Evolutionary conservation across 2,888 invertebrate species (phyloP).

Genomic region (Ophonus ardosiacus): DNA sequence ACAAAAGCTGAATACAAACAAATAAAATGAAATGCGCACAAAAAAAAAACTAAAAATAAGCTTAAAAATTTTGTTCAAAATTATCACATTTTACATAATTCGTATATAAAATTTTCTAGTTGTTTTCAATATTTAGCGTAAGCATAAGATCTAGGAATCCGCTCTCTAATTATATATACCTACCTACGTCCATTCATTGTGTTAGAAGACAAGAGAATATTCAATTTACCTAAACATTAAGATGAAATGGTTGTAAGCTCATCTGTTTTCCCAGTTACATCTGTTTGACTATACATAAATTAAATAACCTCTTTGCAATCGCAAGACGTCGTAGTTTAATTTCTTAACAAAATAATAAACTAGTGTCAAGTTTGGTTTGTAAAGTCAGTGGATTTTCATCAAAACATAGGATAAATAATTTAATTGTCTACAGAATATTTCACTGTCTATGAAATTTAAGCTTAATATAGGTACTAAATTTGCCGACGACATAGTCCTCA

Average conservation of each 20-base stretch:
- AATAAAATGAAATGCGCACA: too few relatives aligned
- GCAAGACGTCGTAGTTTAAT: background rate
- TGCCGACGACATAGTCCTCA: background rate
- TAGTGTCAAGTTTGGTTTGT: slow-evolving; percentile 38
- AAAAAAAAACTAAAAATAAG: too few relatives aligned
- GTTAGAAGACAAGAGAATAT: background rate
- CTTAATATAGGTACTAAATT: slow-evolving; percentile 13
- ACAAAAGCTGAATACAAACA: too few relatives aligned
- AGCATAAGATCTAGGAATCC: too few relatives aligned
- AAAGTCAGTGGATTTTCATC: slow-evolving; percentile 14
- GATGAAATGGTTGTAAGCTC: background rate
- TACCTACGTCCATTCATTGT: background rate
- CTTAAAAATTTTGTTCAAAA: too few relatives aligned
- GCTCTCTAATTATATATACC: too few relatives aligned
- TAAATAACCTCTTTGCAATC: background rate
- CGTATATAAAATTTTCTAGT: too few relatives aligned
- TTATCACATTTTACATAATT: too few relatives aligned
- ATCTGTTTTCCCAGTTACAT: slow-evolving; percentile 18
- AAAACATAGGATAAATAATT: slow-evolving; percentile 26
- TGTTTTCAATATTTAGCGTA: too few relatives aligned
- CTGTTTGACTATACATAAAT: slow-evolving; percentile 33
- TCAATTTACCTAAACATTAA: background rate
- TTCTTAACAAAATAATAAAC: slow-evolving; percentile 40
- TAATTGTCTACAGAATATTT: slow-evolving; percentile 32
- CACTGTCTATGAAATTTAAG: slow-evolving; percentile 39